Conservation (phyloP, 2,113 vertebrate species). For the Odontophorus gujanensis region DNA sequence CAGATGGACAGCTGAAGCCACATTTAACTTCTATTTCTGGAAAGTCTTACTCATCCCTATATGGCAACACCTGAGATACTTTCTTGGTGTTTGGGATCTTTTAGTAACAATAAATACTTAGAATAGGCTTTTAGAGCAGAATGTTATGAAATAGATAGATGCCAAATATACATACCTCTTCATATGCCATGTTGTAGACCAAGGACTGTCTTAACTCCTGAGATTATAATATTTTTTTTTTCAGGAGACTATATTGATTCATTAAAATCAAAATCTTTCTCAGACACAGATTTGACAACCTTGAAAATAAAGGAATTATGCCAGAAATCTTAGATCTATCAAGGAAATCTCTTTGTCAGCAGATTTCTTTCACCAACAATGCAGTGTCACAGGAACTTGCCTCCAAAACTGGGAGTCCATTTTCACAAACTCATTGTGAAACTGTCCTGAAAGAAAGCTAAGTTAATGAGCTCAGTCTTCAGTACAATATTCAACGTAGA, state of each 20-base stretch:
- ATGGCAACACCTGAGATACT: background rate
- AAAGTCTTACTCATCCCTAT: background rate
- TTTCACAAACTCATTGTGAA: background rate
- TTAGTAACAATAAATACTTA: background rate
- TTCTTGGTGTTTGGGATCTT: background rate
- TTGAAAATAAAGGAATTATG: background rate
- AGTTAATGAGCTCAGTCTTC: background rate
- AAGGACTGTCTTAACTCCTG: background rate
- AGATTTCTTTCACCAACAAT: background rate
- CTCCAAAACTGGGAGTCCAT: background rate
- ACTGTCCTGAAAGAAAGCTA: background rate
- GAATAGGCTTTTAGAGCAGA: background rate
- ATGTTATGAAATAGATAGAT: background rate
- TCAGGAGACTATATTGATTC: background rate
- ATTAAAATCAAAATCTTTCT: background rate
- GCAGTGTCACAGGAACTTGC: background rate
- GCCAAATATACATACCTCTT: background rate
- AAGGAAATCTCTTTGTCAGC: background rate
- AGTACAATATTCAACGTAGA: background rate
- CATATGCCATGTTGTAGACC: background rate
- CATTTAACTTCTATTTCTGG: no score
- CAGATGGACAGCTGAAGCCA: no score
- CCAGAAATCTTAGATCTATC: background rate
- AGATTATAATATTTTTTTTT: background rate
- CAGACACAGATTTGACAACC: background rate